phyloP scores from a whole-genome alignment of 2,888 invertebrate genomes.

The Amblyjoppa fuscipennis region DNA sequence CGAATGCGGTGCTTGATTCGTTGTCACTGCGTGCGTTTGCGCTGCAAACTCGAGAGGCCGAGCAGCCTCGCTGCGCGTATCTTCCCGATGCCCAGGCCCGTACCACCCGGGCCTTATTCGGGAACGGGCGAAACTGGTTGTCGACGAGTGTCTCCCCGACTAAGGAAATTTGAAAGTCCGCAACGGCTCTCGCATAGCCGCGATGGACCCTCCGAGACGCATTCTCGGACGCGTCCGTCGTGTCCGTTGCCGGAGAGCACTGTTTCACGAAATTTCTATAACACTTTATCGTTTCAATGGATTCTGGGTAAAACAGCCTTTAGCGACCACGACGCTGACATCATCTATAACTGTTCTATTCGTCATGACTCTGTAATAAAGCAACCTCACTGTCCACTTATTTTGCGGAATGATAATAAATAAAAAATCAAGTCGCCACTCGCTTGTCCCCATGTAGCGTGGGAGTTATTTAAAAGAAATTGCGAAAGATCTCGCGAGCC shows the following conservation, averaged over 20 bases:
- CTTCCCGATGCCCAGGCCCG: constrained; percentile 43
- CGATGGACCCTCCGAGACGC: constrained; percentile 62
- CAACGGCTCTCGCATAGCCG: neutral
- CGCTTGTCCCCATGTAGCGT: constrained; percentile 19
- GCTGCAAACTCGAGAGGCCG: neutral
- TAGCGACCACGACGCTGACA: neutral
- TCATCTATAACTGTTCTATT: neutral
- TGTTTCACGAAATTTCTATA: neutral
- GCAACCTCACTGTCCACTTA: neutral
- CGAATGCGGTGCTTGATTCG: constrained; percentile 42
- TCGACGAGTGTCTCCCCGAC: constrained; percentile 60
- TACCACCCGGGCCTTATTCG: constrained; percentile 64
- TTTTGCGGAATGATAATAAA: too few relatives aligned
- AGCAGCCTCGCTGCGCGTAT: constrained; percentile 42
- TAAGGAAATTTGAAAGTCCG: constrained; percentile 74
- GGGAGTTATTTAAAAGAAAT: constrained; percentile 44
- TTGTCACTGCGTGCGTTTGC: constrained; percentile 14
- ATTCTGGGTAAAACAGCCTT: neutral
- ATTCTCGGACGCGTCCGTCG: constrained; percentile 48
- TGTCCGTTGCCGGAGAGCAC: neutral
- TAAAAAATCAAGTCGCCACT: too few relatives aligned
- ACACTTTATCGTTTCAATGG: constrained; percentile 1
- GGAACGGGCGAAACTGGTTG: constrained; percentile 69
- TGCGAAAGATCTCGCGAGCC: constrained; percentile 12
- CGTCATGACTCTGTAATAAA: neutral